Conservation (phyloP, 2,113 vertebrate genomes). For the Pollimyrus isidori region DNA sequence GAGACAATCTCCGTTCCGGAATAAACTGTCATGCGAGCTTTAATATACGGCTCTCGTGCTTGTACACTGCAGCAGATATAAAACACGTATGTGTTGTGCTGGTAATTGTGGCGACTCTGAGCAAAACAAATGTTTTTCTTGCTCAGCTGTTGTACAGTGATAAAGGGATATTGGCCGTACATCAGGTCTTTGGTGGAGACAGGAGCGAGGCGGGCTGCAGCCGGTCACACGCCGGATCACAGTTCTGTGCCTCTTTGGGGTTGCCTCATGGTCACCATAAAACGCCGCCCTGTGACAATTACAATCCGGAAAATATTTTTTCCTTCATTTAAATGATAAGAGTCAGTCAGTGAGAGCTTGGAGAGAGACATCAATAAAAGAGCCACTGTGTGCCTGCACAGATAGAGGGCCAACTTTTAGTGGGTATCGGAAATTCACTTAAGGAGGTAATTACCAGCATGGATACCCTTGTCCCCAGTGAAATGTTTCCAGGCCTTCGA, state of each 20-base stretch:
- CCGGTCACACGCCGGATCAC: constrained; percentile 76
- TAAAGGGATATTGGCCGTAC: constrained; percentile 97
- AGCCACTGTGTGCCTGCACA: constrained; percentile 23
- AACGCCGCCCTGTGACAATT: constrained; percentile 84
- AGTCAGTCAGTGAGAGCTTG: constrained; percentile 54
- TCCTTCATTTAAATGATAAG: constrained; percentile 90
- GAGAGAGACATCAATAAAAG: constrained; percentile 41
- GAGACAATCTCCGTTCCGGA: constrained; percentile 99
- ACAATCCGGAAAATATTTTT: constrained; percentile 69
- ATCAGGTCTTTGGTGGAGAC: constrained; percentile 76
- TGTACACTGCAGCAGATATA: constrained; percentile 94
- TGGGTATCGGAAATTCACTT: constrained; percentile 36
- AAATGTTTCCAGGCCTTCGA: constrained; percentile 44
- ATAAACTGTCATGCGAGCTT: constrained; percentile 99
- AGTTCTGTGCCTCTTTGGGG: constrained; percentile 60
- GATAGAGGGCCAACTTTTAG: constrained; percentile 32
- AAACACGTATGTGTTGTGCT: constrained; percentile 99
- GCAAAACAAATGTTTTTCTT: constrained; percentile 98
- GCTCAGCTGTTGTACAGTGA: constrained; percentile 94
- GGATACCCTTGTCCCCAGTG: constrained; percentile 39
- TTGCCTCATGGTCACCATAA: constrained; percentile 68
- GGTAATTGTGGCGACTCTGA: constrained; percentile 99
- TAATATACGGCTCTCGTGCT: constrained; percentile 94
- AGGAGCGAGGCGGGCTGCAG: constrained; percentile 60
- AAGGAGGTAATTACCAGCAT: constrained; percentile 36